Percentiles rank a stretch among this genome's conserved stretches.
Evolutionary conservation across 2,113 vertebrate species (phyloP).

Genomic region (Phaetusa simplex): DNA sequence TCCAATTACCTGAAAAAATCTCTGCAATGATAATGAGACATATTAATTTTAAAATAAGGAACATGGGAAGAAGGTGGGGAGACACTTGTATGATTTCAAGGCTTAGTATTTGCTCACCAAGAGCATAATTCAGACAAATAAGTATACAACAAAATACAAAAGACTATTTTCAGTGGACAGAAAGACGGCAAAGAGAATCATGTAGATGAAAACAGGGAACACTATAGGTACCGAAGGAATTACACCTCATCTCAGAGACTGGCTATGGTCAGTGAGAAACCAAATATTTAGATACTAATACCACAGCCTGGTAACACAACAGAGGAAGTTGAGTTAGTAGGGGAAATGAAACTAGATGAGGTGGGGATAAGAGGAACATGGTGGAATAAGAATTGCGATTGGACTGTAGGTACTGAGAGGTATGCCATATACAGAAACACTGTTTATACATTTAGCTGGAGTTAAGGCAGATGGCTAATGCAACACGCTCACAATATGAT

Average conservation of each 20-base stretch:
- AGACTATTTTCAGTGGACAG: background rate
- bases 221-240: background rate
- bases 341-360: constrained; percentile 18
- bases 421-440: background rate
- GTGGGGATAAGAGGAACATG: background rate
- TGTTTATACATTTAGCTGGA: background rate
- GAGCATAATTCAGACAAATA: background rate
- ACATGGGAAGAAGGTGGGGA: background rate
- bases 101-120: background rate
- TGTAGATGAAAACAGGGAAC: background rate
- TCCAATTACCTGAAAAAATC: background rate
- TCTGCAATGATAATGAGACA: background rate
- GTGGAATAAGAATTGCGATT: background rate
- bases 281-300: constrained; percentile 16
- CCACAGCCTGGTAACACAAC: background rate
- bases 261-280: background rate
- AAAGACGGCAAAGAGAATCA: background rate
- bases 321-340: background rate
- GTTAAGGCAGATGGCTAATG: background rate
- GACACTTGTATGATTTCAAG: background rate
- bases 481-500: background rate
- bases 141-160: background rate
- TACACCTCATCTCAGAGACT: background rate
- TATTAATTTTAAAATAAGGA: background rate
- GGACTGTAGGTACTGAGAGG: background rate